phyloP scores from a whole-genome alignment of 2,888 invertebrate genomes.

The Papilio protenor region DNA sequence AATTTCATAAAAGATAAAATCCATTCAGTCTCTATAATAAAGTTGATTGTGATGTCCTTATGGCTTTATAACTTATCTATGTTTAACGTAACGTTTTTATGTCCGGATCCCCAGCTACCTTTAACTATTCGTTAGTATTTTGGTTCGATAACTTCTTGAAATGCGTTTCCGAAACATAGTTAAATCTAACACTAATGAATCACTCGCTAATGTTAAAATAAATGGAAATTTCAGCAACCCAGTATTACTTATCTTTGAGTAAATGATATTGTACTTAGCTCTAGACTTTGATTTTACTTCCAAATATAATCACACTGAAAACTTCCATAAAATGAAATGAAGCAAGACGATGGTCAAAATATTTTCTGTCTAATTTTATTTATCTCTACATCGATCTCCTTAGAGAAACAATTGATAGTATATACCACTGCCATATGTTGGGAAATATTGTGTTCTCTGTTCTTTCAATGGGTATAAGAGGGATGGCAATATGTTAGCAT shows the following conservation, averaged over 20 bases:
- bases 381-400: neutral
- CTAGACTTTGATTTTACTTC: too few relatives aligned
- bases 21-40: conserved; percentile 1
- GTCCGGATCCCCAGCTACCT: neutral
- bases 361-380: too few relatives aligned
- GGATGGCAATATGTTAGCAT: neutral
- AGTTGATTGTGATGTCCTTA: neutral
- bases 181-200: too few relatives aligned
- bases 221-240: too few relatives aligned
- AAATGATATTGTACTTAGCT: too few relatives aligned
- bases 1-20: conserved; percentile 31
- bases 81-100: neutral
- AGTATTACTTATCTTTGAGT: too few relatives aligned
- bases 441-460: neutral
- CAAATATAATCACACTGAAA: neutral
- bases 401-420: neutral
- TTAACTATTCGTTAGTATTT: neutral
- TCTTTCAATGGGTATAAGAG: neutral
- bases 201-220: too few relatives aligned
- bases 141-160: neutral
- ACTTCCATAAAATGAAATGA: neutral
- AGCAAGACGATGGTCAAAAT: neutral
- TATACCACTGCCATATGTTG: neutral
- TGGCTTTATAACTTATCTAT: neutral
- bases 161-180: too few relatives aligned